Conservation (phyloP, 2,888 invertebrate genomes). For the Drosophila ochracea region DNA sequence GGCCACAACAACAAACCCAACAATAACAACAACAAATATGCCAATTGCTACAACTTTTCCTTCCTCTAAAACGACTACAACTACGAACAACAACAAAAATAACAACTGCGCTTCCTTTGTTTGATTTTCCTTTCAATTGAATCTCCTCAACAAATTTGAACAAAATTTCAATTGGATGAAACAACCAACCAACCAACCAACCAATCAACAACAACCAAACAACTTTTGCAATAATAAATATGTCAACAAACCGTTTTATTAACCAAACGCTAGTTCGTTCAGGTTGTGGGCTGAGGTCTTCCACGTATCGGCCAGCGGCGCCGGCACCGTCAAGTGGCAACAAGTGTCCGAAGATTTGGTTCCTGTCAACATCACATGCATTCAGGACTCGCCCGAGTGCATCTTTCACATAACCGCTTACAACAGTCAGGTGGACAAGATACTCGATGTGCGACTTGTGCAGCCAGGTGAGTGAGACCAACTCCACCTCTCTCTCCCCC, state of each 20-base stretch:
- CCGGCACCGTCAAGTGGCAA: conserved; percentile 98
- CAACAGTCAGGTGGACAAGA: conserved; percentile 99
- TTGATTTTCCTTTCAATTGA: conserved; percentile 55
- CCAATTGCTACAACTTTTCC: conserved; percentile 65
- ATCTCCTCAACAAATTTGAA: conserved; percentile 38
- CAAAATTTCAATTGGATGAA: conserved; percentile 56
- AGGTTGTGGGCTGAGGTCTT: conserved; percentile 99
- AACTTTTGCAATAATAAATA: conserved; percentile 39
- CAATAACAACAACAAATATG: conserved; percentile 50
- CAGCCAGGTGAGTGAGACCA: conserved; percentile 92
- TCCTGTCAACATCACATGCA: conserved; percentile 98
- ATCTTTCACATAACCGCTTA: conserved; percentile 99
- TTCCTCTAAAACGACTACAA: conserved; percentile 39
- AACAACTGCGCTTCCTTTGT: conserved; percentile 50
- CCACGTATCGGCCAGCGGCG: conserved; percentile 97
- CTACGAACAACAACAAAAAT: conserved; percentile 50
- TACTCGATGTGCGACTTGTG: conserved; percentile 97
- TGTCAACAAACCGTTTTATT: conserved; percentile 59
- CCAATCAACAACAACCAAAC: conserved; percentile 30
- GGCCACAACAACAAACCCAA: conserved; percentile 34
- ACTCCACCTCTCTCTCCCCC: no score
- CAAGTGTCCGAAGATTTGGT: conserved; percentile 99
- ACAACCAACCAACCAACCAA: conserved; percentile 45
- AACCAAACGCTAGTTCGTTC: conserved; percentile 85
- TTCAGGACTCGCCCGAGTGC: conserved; percentile 98